Percentiles rank a stretch among this genome's conserved stretches.
Evolutionary conservation across 2,888 invertebrate species (phyloP).

Genomic region (Andrena dorsata): DNA sequence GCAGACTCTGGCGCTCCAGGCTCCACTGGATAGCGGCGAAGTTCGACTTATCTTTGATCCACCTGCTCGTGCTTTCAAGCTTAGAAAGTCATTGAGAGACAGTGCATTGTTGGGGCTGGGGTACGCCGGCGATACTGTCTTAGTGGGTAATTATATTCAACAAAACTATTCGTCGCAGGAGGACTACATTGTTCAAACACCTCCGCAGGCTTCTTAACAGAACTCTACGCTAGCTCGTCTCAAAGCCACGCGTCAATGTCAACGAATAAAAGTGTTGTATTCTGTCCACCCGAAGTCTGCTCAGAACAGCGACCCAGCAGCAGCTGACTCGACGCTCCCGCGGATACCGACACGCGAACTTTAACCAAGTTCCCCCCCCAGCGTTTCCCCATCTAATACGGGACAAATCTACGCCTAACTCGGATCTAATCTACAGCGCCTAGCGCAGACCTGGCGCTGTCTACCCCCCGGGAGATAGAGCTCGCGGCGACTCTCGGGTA

Average conservation of each 20-base stretch:
- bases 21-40: not conserved
- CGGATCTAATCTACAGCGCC: not conserved
- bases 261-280: too few species aligned
- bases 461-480: conserved; percentile 6
- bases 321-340: too few species aligned
- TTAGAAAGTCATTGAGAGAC: not conserved
- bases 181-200: too few species aligned
- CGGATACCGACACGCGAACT: not conserved
- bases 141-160: too few species aligned
- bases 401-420: not conserved
- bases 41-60: conserved; percentile 12
- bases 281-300: too few species aligned
- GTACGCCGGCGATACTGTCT: too few species aligned
- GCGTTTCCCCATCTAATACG: not conserved
- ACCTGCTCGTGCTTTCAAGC: not conserved
- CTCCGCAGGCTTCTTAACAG: too few species aligned
- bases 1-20: not conserved
- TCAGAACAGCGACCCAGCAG: too few species aligned
- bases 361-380: not conserved
- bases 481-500: not conserved
- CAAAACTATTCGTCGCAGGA: too few species aligned
- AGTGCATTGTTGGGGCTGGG: not conserved
- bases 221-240: too few species aligned
- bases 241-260: too few species aligned
- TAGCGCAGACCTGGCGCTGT: not conserved